These are phyloP conservation scores for Drosophila bipectinata DNA, from an alignment of 1,140 invertebrate species.

Conservation along the genomic window DNA sequence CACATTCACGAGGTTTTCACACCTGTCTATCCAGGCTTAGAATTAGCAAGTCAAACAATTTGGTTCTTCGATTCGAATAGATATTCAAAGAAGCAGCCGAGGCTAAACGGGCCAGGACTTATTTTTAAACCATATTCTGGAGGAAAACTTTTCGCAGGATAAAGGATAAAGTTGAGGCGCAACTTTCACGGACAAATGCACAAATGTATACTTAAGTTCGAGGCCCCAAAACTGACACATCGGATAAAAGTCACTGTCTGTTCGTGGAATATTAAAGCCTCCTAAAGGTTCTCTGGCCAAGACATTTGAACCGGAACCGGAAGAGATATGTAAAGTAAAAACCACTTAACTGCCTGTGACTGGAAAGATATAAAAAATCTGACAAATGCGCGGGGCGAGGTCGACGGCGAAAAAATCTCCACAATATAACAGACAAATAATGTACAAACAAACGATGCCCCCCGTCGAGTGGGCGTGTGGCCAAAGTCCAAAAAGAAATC, in stretches of 20 bases:
- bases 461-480: conserved; percentile 15
- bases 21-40: conserved; percentile 24
- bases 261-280: conserved; percentile 15
- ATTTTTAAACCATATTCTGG: conserved; percentile 22
- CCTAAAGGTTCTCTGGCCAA: conserved; percentile 27
- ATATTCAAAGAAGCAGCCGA: not conserved
- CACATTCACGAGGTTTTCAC: conserved; percentile 23
- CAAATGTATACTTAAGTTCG: conserved; percentile 21
- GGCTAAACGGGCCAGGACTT: not conserved
- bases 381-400: conserved; percentile 10
- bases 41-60: conserved; percentile 46
- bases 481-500: conserved; percentile 26
- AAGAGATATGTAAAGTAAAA: conserved; percentile 14
- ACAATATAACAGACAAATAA: conserved; percentile 35
- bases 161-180: conserved; percentile 20
- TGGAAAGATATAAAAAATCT: conserved; percentile 27
- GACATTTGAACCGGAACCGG: conserved; percentile 13
- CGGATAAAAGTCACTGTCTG: conserved; percentile 1
- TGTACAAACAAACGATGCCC: conserved; percentile 37
- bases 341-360: conserved; percentile 52
- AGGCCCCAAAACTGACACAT: conserved; percentile 4
- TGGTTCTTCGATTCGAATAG: conserved; percentile 1
- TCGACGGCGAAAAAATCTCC: conserved; percentile 24
- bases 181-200: conserved; percentile 41
- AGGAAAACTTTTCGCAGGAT: conserved; percentile 20